Evolutionary conservation across 2,797 vertebrate genomes (phyloP).

Genomic region (Cirrhinus mrigala): DNA sequence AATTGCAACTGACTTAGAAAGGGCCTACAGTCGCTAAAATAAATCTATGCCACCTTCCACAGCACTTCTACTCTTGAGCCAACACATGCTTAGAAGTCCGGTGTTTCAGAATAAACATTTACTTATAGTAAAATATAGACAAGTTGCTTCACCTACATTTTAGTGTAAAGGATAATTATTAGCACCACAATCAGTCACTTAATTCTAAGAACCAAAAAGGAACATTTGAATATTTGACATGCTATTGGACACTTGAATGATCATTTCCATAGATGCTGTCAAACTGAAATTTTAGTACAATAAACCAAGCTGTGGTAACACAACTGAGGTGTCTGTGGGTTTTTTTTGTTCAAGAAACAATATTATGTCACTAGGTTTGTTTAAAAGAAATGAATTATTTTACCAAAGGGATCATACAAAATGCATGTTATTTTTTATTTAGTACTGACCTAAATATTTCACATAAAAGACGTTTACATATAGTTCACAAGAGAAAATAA

Average conservation of each 20-base stretch:
- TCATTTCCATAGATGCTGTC: slow-evolving; percentile 47
- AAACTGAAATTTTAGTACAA: slow-evolving; percentile 52
- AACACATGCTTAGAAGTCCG: slow-evolving; percentile 16
- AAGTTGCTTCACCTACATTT: slow-evolving; percentile 19
- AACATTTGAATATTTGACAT: slow-evolving; percentile 36
- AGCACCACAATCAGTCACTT: slow-evolving; percentile 38
- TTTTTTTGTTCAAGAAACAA: slow-evolving; percentile 10
- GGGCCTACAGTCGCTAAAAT: slow-evolving; percentile 23
- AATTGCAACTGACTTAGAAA: background rate
- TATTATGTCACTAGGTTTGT: background rate
- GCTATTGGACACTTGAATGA: slow-evolving; percentile 55
- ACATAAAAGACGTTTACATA: too few relatives aligned
- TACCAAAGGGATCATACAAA: too few relatives aligned
- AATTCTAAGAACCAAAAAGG: slow-evolving; percentile 24
- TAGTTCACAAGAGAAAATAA: too few relatives aligned
- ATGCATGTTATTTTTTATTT: too few relatives aligned
- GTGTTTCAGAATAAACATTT: slow-evolving; percentile 18
- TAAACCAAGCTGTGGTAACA: slow-evolving; percentile 64
- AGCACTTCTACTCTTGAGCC: slow-evolving; percentile 45
- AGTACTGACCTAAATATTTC: too few relatives aligned
- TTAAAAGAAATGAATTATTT: background rate
- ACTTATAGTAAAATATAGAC: slow-evolving; percentile 19
- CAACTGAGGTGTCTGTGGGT: slow-evolving; percentile 11
- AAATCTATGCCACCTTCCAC: slow-evolving; percentile 25
- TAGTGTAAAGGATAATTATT: slow-evolving; percentile 20